Conservation (phyloP, 1,140 invertebrate species). For the Neomicropteryx cornuta region DNA sequence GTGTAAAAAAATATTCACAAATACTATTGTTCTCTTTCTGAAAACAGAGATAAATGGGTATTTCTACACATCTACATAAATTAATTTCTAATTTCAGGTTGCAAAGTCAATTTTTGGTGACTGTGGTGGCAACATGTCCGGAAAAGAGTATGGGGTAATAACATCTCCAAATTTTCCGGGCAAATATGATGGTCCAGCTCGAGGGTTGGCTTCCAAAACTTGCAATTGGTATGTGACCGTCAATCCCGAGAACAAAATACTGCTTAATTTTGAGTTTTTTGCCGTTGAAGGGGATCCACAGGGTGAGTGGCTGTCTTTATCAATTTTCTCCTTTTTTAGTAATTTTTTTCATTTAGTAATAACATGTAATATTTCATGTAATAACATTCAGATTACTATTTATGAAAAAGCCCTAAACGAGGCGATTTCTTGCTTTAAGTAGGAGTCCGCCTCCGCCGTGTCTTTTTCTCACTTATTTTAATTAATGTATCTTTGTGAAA, state of each 20-base stretch:
- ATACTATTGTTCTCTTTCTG: neutral
- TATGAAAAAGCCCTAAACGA: no score
- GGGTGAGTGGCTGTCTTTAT: conserved; percentile 40
- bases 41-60: neutral
- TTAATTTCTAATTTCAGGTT: no score
- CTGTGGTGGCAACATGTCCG: conserved; percentile 84
- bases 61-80: neutral
- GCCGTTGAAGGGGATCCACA: conserved; percentile 79
- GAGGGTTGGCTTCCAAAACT: conserved; percentile 63
- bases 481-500: no score
- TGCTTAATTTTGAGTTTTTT: conserved; percentile 81
- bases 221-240: conserved; percentile 91
- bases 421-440: no score
- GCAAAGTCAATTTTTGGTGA: conserved; percentile 83
- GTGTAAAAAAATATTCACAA: neutral
- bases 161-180: conserved; percentile 82
- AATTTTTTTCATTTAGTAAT: neutral
- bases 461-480: no score
- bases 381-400: no score
- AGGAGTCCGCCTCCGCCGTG: no score
- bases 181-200: conserved; percentile 68
- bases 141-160: conserved; percentile 70
- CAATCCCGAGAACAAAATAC: conserved; percentile 64
- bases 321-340: neutral
- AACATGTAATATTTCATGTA: no score